A percentile compares a stretch with the other conserved stretches of the same genome.
phyloP scores from a whole-genome alignment of 2,113 vertebrate species.

The Panurus biarmicus region DNA sequence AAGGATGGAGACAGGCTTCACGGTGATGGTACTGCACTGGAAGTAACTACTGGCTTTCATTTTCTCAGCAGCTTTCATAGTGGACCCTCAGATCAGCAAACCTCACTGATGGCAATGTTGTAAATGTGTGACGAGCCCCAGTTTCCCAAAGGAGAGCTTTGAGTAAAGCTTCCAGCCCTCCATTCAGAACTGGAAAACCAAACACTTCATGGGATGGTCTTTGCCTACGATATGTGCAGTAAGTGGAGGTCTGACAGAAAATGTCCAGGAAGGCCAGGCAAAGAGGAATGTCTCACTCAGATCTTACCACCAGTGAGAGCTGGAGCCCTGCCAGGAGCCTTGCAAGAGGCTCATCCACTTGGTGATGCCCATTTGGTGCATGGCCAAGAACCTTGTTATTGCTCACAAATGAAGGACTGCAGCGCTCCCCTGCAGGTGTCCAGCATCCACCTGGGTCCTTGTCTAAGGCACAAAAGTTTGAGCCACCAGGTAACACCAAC shows the following conservation, averaged over 20 bases:
- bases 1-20: neutral
- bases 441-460: neutral
- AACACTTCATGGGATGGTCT: neutral
- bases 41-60: neutral
- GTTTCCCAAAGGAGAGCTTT: neutral
- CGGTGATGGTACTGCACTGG: neutral
- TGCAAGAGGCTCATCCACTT: rapidly evolving
- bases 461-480: neutral
- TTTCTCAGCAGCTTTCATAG: neutral
- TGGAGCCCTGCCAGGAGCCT: neutral
- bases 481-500: neutral
- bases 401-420: neutral
- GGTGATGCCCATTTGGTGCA: neutral
- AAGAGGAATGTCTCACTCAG: neutral
- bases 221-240: rapidly evolving
- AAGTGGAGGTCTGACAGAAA: neutral
- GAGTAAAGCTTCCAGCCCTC: neutral
- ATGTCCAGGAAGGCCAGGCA: neutral
- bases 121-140: rapidly evolving
- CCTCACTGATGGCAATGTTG: neutral
- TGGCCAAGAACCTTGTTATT: rapidly evolving
- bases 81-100: neutral
- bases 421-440: neutral
- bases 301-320: neutral
- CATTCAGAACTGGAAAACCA: neutral